These are phyloP conservation scores for Crocallis elinguaria DNA, from an alignment of 2,888 invertebrate species.

Conservation along the genomic window DNA sequence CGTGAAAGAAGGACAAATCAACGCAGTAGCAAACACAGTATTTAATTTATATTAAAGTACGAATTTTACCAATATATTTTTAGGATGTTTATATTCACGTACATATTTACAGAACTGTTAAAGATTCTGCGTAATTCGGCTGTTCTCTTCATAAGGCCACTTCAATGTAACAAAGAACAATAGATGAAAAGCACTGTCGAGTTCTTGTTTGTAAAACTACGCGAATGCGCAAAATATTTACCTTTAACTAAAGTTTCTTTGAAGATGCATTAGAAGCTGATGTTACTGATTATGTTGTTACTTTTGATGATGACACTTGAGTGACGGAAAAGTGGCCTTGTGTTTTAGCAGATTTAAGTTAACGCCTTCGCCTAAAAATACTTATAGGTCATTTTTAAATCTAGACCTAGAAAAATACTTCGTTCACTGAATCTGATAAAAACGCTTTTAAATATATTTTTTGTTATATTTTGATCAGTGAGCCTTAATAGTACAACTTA, in stretches of 20 bases:
- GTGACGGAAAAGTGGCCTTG: slow-evolving; percentile 13
- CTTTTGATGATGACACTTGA: slow-evolving; percentile 19
- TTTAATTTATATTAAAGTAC: too few species aligned
- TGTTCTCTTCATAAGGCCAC: slow-evolving; percentile 1
- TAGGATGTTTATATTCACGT: too few species aligned
- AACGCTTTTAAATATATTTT: too few species aligned
- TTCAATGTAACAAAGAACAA: slow-evolving; percentile 20
- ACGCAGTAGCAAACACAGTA: too few species aligned
- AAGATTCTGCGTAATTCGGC: neutral
- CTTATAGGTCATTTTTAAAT: neutral
- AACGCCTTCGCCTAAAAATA: too few species aligned
- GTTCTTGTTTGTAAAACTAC: slow-evolving; percentile 12
- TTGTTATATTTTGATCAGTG: too few species aligned
- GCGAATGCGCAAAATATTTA: slow-evolving; percentile 24
- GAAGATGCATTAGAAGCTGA: slow-evolving; percentile 21
- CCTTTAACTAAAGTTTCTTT: slow-evolving; percentile 19
- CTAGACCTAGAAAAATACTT: too few species aligned
- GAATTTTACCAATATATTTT: too few species aligned
- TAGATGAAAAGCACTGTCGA: slow-evolving; percentile 14
- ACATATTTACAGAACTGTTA: too few species aligned
- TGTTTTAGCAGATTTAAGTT: neutral
- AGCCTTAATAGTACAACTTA: too few species aligned
- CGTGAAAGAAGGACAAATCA: too few species aligned
- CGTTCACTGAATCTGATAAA: too few species aligned
- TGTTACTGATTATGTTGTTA: slow-evolving; percentile 17